Conservation (phyloP, 2,888 invertebrate genomes). For the Cyaniris semiargus region DNA sequence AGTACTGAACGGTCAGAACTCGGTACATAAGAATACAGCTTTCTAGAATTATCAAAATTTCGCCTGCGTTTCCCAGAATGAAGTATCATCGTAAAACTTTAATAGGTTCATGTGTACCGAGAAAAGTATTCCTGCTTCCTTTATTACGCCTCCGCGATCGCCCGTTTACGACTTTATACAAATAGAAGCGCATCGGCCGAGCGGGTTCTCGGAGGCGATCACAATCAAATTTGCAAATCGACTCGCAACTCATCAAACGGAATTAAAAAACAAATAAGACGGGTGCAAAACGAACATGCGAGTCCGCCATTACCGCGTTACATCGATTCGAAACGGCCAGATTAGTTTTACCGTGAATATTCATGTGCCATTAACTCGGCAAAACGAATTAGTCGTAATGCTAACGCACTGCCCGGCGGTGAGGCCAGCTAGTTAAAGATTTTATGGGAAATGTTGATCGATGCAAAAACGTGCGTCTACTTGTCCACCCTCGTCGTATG, state of each 20-base stretch:
- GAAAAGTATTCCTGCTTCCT: slow-evolving; percentile 34
- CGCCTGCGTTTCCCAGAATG: slow-evolving; percentile 34
- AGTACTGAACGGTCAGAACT: background rate
- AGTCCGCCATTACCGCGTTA: slow-evolving; percentile 34
- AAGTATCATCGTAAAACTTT: slow-evolving; percentile 28
- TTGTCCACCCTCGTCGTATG: slow-evolving; percentile 34
- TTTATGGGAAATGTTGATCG: slow-evolving; percentile 42
- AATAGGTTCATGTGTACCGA: slow-evolving; percentile 35
- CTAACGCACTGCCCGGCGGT: slow-evolving; percentile 40
- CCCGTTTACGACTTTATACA: background rate
- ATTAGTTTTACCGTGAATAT: slow-evolving; percentile 51
- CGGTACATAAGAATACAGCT: slow-evolving; percentile 40
- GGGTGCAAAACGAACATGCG: slow-evolving; percentile 36
- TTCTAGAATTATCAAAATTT: slow-evolving; percentile 43
- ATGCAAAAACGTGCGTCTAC: slow-evolving; percentile 32
- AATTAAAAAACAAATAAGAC: slow-evolving; percentile 29
- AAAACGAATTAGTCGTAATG: slow-evolving; percentile 55
- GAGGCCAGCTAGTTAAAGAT: slow-evolving; percentile 32
- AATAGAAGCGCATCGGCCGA: background rate
- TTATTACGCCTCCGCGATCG: slow-evolving; percentile 21
- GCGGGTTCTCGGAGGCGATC: background rate
- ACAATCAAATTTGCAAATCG: slow-evolving; percentile 15
- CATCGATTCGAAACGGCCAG: slow-evolving; percentile 49
- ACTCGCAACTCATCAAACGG: slow-evolving; percentile 9
- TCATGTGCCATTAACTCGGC: slow-evolving; percentile 48